phyloP scores from a whole-genome alignment of 2,113 vertebrate genomes.

The Psilopsiagon aurifrons region DNA sequence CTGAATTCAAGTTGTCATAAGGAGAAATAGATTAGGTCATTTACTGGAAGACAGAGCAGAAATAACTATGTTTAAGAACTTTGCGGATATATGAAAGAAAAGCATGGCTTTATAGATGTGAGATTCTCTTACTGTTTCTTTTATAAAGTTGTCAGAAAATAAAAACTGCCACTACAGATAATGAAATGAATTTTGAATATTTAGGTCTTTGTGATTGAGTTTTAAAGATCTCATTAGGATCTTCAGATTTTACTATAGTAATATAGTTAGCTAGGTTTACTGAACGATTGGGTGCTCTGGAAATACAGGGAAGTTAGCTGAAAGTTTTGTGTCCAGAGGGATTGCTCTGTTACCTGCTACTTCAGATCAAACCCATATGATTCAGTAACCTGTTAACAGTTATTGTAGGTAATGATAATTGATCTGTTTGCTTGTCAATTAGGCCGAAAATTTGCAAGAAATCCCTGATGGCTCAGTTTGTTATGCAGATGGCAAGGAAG shows the following conservation, averaged over 20 bases:
- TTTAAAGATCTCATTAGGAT: background rate
- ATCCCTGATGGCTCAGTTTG: background rate
- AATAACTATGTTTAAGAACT: background rate
- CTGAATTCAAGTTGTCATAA: background rate
- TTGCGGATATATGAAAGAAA: background rate
- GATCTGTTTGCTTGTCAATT: conserved; percentile 1
- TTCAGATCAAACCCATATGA: background rate
- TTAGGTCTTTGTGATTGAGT: background rate
- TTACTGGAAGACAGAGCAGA: background rate
- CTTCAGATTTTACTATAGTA: background rate
- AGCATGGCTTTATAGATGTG: background rate
- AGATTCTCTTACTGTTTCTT: background rate
- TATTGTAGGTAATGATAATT: background rate
- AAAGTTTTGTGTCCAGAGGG: background rate
- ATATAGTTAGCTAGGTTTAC: background rate
- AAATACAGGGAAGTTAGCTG: background rate
- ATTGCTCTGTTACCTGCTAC: background rate
- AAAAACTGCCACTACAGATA: background rate
- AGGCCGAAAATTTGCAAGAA: conserved; percentile 17
- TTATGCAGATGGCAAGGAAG: background rate
- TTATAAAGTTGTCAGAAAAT: background rate
- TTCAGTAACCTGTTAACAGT: background rate
- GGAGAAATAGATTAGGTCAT: background rate
- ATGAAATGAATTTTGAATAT: background rate
- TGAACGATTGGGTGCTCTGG: background rate